These are phyloP conservation scores for Channallabes apus DNA, from an alignment of 2,797 vertebrate species.

Conservation along the genomic window DNA sequence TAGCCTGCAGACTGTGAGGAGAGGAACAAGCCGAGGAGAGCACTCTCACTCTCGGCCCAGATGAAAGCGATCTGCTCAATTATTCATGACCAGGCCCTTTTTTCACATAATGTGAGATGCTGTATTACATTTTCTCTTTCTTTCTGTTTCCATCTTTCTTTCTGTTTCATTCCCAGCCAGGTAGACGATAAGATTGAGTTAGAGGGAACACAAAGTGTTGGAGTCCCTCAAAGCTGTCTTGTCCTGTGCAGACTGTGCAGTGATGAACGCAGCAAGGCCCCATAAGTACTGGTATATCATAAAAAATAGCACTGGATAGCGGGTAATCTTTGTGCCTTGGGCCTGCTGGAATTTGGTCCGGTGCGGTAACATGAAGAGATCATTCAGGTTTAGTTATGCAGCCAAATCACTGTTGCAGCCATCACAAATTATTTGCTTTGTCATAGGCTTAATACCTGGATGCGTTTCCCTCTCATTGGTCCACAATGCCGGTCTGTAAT, in stretches of 20 bases:
- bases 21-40: slow-evolving; percentile 86
- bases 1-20: slow-evolving; percentile 89
- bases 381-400: background rate
- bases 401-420: background rate
- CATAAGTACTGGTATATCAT: background rate
- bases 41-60: slow-evolving; percentile 76
- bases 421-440: background rate
- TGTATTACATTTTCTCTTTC: slow-evolving; percentile 62
- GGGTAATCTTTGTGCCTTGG: background rate
- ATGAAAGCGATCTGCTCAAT: slow-evolving; percentile 88
- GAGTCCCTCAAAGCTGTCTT: background rate
- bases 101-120: slow-evolving; percentile 65
- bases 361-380: background rate
- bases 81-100: slow-evolving; percentile 86
- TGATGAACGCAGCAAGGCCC: background rate
- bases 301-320: background rate
- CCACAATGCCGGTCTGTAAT: background rate
- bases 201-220: slow-evolving; percentile 24
- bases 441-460: background rate
- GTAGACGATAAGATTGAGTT: slow-evolving; percentile 36
- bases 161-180: slow-evolving; percentile 55
- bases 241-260: background rate
- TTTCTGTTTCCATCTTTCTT: slow-evolving; percentile 49
- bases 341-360: slow-evolving; percentile 13
- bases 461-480: slow-evolving; percentile 5